Conservation (phyloP, 2,797 vertebrate genomes). For the Artibeus lituratus region DNA sequence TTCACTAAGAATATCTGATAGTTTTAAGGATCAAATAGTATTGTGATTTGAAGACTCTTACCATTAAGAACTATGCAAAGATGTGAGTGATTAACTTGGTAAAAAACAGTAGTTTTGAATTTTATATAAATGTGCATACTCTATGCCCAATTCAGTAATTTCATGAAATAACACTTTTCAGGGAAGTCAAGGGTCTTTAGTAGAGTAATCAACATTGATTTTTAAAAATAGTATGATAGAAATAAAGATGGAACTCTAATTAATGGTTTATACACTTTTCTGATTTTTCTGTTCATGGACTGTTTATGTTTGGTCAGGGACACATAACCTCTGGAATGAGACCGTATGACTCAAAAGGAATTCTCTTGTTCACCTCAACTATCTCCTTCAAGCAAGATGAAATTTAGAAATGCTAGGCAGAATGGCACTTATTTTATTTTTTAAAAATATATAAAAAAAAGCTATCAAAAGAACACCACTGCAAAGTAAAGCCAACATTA, state of each 20-base stretch:
- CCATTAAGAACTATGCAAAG: background rate
- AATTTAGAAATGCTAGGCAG: slow-evolving; percentile 10
- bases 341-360: background rate
- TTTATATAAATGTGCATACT: background rate
- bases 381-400: background rate
- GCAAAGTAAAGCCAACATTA: slow-evolving; percentile 1
- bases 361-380: background rate
- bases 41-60: slow-evolving; percentile 3
- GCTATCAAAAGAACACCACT: background rate
- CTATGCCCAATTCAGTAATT: background rate
- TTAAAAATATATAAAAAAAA: background rate
- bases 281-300: background rate
- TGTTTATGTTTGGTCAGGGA: background rate
- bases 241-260: background rate
- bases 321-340: background rate
- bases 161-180: background rate
- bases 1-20: background rate
- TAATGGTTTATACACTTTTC: background rate
- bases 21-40: background rate
- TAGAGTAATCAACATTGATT: background rate
- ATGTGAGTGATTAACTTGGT: background rate
- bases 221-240: background rate
- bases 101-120: slow-evolving; percentile 18
- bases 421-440: background rate
- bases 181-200: background rate